phyloP scores from a whole-genome alignment of 2,113 vertebrate genomes.

The Actenoides lindsayi region DNA sequence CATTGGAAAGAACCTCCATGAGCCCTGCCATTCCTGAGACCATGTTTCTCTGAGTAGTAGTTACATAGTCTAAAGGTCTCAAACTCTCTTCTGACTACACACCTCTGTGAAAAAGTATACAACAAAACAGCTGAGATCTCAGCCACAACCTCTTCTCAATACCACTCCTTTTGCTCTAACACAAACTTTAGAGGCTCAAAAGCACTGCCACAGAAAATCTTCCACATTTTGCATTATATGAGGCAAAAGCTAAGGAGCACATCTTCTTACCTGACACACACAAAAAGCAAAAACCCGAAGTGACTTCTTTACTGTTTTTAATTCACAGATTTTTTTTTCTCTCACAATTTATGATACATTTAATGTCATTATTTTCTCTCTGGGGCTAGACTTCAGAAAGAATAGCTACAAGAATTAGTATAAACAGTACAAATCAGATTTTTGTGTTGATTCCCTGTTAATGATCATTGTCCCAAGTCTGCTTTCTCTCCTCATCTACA shows the following conservation, averaged over 20 bases:
- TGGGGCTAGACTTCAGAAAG: not conserved
- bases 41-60: not conserved
- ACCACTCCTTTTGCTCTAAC: not conserved
- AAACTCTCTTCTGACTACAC: not conserved
- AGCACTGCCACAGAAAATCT: not conserved
- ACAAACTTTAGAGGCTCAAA: not conserved
- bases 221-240: not conserved
- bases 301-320: not conserved
- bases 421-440: not conserved
- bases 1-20: not conserved
- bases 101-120: not conserved
- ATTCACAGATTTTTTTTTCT: not conserved
- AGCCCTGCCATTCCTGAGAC: fast-evolving
- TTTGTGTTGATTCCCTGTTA: not conserved
- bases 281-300: not conserved
- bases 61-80: not conserved
- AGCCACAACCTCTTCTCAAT: not conserved
- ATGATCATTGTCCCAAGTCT: not conserved
- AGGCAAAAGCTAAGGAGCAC: not conserved
- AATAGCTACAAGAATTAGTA: not conserved
- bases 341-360: not conserved
- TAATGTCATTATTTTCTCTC: not conserved
- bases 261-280: not conserved
- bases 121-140: not conserved
- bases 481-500: not conserved